These are phyloP conservation scores for Erebia palarica DNA, from an alignment of 2,888 invertebrate species.

Conservation along the genomic window DNA sequence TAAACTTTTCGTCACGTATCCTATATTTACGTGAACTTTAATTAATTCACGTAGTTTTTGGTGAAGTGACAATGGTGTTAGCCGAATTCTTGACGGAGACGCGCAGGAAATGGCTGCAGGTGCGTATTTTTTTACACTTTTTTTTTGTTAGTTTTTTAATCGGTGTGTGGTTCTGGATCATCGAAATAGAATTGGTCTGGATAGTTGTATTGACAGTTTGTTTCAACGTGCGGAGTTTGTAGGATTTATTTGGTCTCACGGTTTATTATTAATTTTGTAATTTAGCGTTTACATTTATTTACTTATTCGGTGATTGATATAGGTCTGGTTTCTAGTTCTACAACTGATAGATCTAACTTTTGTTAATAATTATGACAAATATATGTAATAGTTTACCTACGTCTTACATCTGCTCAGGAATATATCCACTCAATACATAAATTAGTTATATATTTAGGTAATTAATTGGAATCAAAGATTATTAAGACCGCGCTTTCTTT, in stretches of 20 bases:
- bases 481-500: too few relatives aligned
- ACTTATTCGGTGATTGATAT: too few relatives aligned
- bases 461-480: too few relatives aligned
- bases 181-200: not conserved
- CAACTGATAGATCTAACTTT: too few relatives aligned
- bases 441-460: too few relatives aligned
- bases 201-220: slow-evolving; percentile 18
- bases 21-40: not conserved
- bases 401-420: too few relatives aligned
- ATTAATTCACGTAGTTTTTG: slow-evolving; percentile 21
- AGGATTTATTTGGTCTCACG: not conserved
- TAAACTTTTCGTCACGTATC: slow-evolving; percentile 3
- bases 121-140: slow-evolving; percentile 40
- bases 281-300: too few relatives aligned
- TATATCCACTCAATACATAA: too few relatives aligned
- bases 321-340: too few relatives aligned
- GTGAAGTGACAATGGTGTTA: slow-evolving; percentile 62
- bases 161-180: slow-evolving; percentile 6
- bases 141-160: slow-evolving; percentile 8
- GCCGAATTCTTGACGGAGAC: slow-evolving; percentile 76
- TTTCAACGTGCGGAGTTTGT: not conserved
- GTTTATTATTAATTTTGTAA: not conserved
- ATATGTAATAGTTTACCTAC: too few relatives aligned
- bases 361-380: too few relatives aligned
- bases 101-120: slow-evolving; percentile 74